Base-by-base conservation (phyloP, 2,113 vertebrate species). In the Entelurus aequoreus region DNA sequence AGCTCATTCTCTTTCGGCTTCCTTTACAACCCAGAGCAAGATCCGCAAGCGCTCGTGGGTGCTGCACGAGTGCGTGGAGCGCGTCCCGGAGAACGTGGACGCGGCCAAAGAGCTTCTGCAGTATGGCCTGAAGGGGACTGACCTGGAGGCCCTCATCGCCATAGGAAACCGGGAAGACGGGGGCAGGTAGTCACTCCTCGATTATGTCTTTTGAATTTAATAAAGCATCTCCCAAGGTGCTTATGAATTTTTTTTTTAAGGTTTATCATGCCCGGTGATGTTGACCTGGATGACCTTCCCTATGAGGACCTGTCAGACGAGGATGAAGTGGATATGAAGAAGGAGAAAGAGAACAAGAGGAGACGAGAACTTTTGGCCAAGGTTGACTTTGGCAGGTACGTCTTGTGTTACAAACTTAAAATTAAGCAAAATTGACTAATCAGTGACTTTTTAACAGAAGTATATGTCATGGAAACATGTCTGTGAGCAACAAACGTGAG, bases 41-140 rank as follows among this genome's bases (percentile, higher is more conserved):
- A 99, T 98, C 77, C 94, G 93, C 84, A 99, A 99, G 84, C 92
- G 95, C 0, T 92, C 95, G 0, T 98, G 97, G 97, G 96, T 98
- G 69, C 91, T 99, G 65, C 96, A 98, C 0, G 96, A 99, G 71
- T 99, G 96, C 77, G 86, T 95, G 74, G 96, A 99, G 85, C 89
- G 97, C 53, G 95, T 98, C 56, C 95, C 97, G 0, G 95, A 98
- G 76, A 98, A 94, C 5, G 93, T 93, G n/a, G 96, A 96, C 35
- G 94, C 96, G 0, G 94, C 94, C 0, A 94, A 96, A 79, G 94
- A 98, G 69, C 86, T 99, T 57, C 91, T 98, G 63, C 92, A 94
- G 69, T 98, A 96, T 8, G 95, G 97, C 36, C 84, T 98, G 50
- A 95, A 94, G 74, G 97, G 96, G 76, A 97, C 97, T 0, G 94